Percentiles rank a stretch among this genome's conserved stretches.
phyloP scores from a whole-genome alignment of 1,140 invertebrate species.

The Ylistrum balloti region DNA sequence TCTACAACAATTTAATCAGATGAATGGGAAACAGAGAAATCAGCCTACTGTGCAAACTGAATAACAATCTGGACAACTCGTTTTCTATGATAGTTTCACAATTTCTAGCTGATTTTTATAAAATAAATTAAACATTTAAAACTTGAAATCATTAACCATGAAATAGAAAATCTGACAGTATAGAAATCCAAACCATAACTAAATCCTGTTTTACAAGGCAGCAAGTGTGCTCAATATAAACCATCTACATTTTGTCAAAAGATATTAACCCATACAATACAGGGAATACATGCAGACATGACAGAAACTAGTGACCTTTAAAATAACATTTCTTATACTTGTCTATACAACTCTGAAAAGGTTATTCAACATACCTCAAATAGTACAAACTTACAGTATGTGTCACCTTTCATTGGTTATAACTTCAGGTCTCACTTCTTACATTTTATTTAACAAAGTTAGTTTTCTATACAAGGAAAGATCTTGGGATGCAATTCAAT shows the following conservation, averaged over 20 bases:
- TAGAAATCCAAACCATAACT: not conserved
- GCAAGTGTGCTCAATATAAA: not conserved
- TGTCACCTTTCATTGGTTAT: no score
- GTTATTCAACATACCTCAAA: no score
- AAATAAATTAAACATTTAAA: not conserved
- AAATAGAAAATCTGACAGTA: not conserved
- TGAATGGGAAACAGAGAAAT: no score
- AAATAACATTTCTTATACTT: no score
- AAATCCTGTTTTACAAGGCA: not conserved
- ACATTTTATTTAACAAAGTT: no score
- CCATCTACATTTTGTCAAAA: not conserved
- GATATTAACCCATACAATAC: not conserved
- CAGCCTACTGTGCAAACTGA: not conserved
- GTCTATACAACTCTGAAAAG: no score
- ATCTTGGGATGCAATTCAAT: no score
- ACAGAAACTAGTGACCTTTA: no score
- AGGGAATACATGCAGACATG: no score
- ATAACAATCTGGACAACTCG: not conserved
- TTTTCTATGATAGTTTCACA: not conserved
- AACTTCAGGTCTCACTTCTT: no score
- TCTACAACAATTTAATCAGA: not conserved
- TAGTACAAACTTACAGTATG: no score
- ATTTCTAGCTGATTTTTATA: not conserved
- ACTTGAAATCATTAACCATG: not conserved
- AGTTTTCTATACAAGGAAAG: no score